Evolutionary conservation across 92 coral and sea anemone genomes (phyloP).

Genomic region (Epizoanthus rinbou): DNA sequence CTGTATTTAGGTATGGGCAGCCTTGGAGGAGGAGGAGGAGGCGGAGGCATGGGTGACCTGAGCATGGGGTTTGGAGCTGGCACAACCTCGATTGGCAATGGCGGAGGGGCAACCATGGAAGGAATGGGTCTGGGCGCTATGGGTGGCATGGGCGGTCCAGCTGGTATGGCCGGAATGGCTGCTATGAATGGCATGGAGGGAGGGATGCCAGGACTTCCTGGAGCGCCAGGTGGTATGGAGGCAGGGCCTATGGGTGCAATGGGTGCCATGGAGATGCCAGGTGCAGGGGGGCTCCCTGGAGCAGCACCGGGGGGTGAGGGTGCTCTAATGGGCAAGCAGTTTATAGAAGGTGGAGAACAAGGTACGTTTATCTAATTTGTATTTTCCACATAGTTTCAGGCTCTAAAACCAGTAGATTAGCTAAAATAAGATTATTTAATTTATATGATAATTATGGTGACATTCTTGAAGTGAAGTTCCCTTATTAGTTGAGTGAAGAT

Average conservation of each 20-base stretch:
- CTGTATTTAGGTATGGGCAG: slow-evolving; percentile 36
- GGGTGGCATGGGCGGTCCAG: slow-evolving; percentile 55
- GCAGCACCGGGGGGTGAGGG: slow-evolving; percentile 53
- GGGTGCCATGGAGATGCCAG: slow-evolving; percentile 56
- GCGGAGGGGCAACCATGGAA: slow-evolving; percentile 91
- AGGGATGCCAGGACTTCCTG: slow-evolving; percentile 15
- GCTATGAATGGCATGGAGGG: slow-evolving; percentile 46
- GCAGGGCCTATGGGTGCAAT: slow-evolving; percentile 4
- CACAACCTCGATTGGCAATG: slow-evolving; percentile 77
- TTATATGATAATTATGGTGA: too few relatives aligned
- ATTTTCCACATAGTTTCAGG: too few relatives aligned
- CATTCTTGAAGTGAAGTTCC: too few relatives aligned
- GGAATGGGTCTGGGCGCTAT: slow-evolving; percentile 65
- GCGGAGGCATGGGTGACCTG: slow-evolving; percentile 68
- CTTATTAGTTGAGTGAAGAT: too few relatives aligned
- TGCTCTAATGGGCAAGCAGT: slow-evolving; percentile 75
- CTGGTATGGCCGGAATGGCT: slow-evolving; percentile 33
- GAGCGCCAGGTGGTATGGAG: slow-evolving; percentile 22
- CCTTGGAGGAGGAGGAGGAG: slow-evolving; percentile 69
- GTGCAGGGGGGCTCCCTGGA: slow-evolving; percentile 61
- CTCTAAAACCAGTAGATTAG: too few relatives aligned
- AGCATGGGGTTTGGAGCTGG: slow-evolving; percentile 90
- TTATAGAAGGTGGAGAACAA: slow-evolving; percentile 83
- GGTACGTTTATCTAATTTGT: slow-evolving; percentile 34
- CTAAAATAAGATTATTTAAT: too few relatives aligned